phyloP scores from a whole-genome alignment of 2,797 vertebrate genomes.

The Parambassis ranga region DNA sequence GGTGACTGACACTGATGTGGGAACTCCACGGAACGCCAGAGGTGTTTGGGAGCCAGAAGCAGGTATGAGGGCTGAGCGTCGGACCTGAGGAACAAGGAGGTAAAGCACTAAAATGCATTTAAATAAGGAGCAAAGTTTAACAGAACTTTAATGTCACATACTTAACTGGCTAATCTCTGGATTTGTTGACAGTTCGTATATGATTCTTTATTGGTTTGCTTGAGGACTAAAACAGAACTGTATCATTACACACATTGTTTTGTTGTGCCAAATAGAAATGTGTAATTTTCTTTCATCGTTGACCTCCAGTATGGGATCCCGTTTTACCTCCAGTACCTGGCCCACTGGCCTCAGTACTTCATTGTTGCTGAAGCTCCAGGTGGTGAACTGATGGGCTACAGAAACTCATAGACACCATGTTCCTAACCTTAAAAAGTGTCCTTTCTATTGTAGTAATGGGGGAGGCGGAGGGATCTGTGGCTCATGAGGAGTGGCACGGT shows the following conservation, averaged over 20 bases:
- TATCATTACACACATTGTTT: neutral
- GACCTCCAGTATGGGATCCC: conserved; percentile 91
- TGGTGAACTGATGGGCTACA: conserved; percentile 96
- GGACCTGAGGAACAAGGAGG: conserved; percentile 1
- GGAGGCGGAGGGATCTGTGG: conserved; percentile 95
- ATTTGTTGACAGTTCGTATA: too few species aligned
- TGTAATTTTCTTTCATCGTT: conserved; percentile 26
- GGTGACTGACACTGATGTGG: conserved; percentile 48
- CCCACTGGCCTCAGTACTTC: conserved; percentile 98
- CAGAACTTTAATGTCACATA: neutral
- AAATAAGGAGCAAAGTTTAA: neutral
- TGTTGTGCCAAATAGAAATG: neutral
- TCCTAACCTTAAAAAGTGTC: too few species aligned
- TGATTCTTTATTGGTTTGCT: neutral
- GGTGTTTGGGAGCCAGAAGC: conserved; percentile 51
- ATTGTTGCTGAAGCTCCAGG: conserved; percentile 95
- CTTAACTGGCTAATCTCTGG: neutral
- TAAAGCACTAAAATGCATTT: neutral
- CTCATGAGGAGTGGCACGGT: conserved; percentile 94
- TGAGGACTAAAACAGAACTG: too few species aligned
- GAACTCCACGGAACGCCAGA: conserved; percentile 50
- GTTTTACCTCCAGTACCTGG: conserved; percentile 96
- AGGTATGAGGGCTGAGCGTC: conserved; percentile 56
- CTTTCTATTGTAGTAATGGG: conserved; percentile 95
- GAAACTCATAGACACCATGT: too few species aligned